phyloP scores from a whole-genome alignment of 2,797 vertebrate species.

The Crypturellus tataupa region DNA sequence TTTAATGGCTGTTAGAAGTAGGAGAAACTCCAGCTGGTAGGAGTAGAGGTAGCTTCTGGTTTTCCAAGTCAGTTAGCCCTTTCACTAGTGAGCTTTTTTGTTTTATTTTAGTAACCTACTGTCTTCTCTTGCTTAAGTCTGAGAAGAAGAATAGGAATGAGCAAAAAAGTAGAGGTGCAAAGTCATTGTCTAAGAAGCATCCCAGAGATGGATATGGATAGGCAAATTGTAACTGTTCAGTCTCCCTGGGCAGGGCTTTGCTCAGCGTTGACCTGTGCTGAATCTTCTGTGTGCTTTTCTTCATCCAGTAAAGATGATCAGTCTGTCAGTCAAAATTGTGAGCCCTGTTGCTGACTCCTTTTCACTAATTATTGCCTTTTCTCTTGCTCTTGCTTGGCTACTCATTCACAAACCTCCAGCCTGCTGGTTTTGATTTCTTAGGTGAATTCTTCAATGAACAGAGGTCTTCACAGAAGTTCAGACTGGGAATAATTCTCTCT shows the following conservation, averaged over 20 bases:
- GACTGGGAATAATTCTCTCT: background rate
- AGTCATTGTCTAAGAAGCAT: background rate
- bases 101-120: background rate
- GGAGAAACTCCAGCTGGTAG: constrained; percentile 68
- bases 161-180: background rate
- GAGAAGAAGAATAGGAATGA: background rate
- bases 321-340: background rate
- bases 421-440: background rate
- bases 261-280: background rate
- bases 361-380: background rate
- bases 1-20: constrained; percentile 62
- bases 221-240: background rate
- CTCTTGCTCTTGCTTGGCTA: background rate
- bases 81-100: background rate
- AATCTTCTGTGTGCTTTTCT: background rate
- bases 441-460: background rate
- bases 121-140: background rate
- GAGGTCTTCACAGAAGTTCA: background rate
- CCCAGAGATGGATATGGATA: background rate
- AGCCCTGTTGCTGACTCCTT: background rate
- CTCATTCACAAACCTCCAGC: background rate
- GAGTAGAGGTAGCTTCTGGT: constrained; percentile 32
- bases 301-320: background rate
- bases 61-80: constrained; percentile 36
- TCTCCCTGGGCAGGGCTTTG: background rate